Evolutionary conservation across 2,113 vertebrate species (phyloP), one percentile per base, ranked within the genome.

Genomic region (Xenotilapia caudafasciata): DNA sequence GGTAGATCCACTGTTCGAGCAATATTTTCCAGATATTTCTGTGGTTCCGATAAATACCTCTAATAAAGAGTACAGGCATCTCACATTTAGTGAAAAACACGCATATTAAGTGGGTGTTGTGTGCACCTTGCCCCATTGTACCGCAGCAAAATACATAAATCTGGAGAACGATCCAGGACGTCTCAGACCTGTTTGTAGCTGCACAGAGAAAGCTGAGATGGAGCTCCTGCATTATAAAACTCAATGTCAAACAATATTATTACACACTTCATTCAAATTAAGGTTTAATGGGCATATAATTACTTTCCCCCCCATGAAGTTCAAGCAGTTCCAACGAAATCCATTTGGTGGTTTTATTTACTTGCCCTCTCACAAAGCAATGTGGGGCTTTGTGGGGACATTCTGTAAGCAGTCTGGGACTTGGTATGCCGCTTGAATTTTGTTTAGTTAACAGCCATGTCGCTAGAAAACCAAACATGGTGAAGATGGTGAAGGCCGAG

Each of bases 181-280:
- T 11, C 23, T 45, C 21, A 10, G 73, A 21, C 83, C 21, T 65
- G 15, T 40, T 73, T 13, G 31, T 0, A n/a, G 82, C 81, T 60
- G 80, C 80, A 58, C 55, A 38, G 10, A 54, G 19, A 4, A 83
- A 75, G 56, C 54, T 2, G 23, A 38, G 11, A 49, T 31, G 9
- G 82, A 82, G 56, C 33, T 42, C n/a, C 65, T 28, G 33, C 47
- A 13, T 62, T 81, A 80, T 87, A 88, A 86, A 89, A 85, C 88
- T 93, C 92, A 90, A 92, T 90, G 92, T 93, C 93, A 94, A 90
- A 88, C 90, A 90, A 86, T 84, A 93, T 94, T 89, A 93, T 93
- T 79, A 84, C 65, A 83, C 89, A 88, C 91, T 92, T 90, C 86
- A 91, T 85, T 93, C 89, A 90, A 92, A 94, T 93, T 88, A 91